Evolutionary conservation across 2,113 vertebrate species (phyloP), one percentile per base, ranked within the genome.

Genomic region (Aix galericulata): DNA sequence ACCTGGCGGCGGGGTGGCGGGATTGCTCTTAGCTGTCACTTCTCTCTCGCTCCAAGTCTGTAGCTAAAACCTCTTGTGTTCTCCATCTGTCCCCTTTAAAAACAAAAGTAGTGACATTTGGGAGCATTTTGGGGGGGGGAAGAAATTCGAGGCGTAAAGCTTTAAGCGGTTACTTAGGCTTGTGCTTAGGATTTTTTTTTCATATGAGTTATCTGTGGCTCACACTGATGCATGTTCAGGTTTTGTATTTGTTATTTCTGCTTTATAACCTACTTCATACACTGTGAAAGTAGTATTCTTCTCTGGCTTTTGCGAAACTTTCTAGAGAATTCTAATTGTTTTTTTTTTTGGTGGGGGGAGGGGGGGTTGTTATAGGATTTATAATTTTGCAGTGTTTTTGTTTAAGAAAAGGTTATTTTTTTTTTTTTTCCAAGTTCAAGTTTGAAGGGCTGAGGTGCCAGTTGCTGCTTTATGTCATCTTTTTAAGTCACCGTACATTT

Each of bases 21-120:
- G 38, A 40, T 40, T 52, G 9, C 15, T 55, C 26, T 2, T 52
- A 0, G 16, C 8, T 75, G 8, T 25, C 10, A 18, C 13, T 52
- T 81, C 6, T 71, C 3, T 12, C 8, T 53, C 8, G 16, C 31
- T 84, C 50, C 18, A 89, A 67, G 10, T n/a, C 23, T 16, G 6
- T 10, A 55, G 14, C 31, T 83, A 31, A 60, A 77, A 36, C 46
- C 48, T 84, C 48, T 44, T 75, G 46, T 27, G 27, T 76, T 1
- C 1, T 58, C 4, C 7, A 0, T 38, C 16, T 55, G 3, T 80
- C 4, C 17, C 59, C 80, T 52, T 53, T 58, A 16, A 1, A 40
- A 78, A 31, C 17, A 82, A 74, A 79, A 31, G 36, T 48, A 6
- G 5, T 21, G 56, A 68, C 31, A 46, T 34, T 34, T 1, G 77